Percentiles rank a stretch among this genome's conserved stretches.
Conservation (phyloP, 1,140 invertebrate genomes). For the Nomia melanderi region DNA sequence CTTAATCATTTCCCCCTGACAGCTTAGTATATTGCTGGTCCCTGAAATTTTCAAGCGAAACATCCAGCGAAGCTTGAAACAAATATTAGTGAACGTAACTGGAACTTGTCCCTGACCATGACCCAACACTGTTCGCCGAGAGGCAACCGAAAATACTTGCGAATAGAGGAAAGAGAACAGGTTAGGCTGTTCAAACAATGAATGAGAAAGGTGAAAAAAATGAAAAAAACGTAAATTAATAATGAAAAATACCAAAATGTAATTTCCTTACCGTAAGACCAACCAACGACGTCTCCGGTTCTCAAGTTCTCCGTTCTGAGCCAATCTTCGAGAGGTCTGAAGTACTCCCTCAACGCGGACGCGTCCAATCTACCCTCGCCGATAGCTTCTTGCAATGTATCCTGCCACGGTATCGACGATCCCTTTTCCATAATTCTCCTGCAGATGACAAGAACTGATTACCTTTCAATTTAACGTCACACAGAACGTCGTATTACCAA, state of each 20-base stretch:
- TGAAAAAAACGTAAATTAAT: too few species aligned
- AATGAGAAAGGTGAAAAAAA: too few species aligned
- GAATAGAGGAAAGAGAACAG: too few species aligned
- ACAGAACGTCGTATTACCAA: too few species aligned
- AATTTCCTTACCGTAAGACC: conserved; percentile 86
- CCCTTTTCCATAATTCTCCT: conserved; percentile 93
- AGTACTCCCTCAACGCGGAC: conserved; percentile 94
- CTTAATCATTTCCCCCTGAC: too few species aligned
- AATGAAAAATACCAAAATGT: background rate
- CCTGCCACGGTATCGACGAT: conserved; percentile 92
- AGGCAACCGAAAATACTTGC: background rate
- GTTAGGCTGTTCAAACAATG: too few species aligned
- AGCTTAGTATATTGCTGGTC: too few species aligned
- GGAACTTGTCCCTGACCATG: background rate
- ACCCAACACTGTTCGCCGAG: background rate
- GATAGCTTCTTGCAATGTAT: conserved; percentile 89
- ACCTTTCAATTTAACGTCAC: too few species aligned
- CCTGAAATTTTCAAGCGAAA: too few species aligned
- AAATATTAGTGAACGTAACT: background rate
- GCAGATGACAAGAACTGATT: conserved; percentile 69
- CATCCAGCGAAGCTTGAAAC: background rate
- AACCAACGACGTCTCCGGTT: conserved; percentile 89
- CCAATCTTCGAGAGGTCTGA: conserved; percentile 94
- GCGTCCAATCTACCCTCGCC: conserved; percentile 90
- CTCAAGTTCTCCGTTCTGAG: conserved; percentile 90